Evolutionary conservation across 2,888 invertebrate species (phyloP), one percentile per base, ranked within the genome.

Genomic region (Drosophila planitibia): DNA sequence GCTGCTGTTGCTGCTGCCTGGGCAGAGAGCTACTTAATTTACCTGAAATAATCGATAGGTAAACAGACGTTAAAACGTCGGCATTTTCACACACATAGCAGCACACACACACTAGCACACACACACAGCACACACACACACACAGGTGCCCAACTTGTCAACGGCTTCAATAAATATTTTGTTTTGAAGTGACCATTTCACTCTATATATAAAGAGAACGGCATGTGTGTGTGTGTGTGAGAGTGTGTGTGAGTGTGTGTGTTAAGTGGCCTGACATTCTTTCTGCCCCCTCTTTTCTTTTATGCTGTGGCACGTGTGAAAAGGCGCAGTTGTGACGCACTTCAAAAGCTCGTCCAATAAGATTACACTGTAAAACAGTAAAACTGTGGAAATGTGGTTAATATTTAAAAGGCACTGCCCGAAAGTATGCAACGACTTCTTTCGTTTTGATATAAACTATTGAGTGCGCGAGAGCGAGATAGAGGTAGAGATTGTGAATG

Each of bases 1-100:
- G 68, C 67, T n/a, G 30, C 58, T 64, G 47, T 41, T 65, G 32
- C 28, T 60, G 52, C 66, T 54, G 54, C 68, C 68, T 79, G 75
- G 60, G 77, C 76, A 70, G 58, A 76, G 72, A 88, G 91, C 91
- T 91, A 91, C 91, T 91, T 91, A 91, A 91, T 91, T 91, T 91
- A 91, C 91, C 91, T 90, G 91, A 91, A 91, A 90, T 91, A 91
- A 91, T 91, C 91, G 91, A 91, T 90, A 79, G 85, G 88, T 88
- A 91, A 91, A 91, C 91, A 91, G 81, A 89, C 90, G 90, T 83
- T 91, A 88, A 91, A 90, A 82, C 82, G 86, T 82, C 78, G 84
- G 79, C 74, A 90, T 83, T 90, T 89, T 88, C 90, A 74, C 83
- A 84, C 79, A 69, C 70, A 54, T 25, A 25, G 25, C 39, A n/a